phyloP scores from a whole-genome alignment of 2,888 invertebrate genomes.

The Erebia epiphron region DNA sequence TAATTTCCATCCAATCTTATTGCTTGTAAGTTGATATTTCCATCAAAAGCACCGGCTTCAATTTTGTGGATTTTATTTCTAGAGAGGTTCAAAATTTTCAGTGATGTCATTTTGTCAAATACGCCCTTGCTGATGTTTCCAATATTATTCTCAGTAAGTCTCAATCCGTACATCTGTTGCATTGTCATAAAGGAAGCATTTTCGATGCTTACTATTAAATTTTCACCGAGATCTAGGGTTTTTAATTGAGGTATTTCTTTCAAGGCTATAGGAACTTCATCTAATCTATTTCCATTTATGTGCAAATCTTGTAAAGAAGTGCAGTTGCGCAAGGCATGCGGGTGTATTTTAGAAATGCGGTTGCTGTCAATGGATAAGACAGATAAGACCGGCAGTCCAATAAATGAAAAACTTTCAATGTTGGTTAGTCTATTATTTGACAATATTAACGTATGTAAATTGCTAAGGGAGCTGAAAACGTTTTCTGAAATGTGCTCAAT shows the following conservation, averaged over 20 bases:
- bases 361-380: slow-evolving; percentile 92
- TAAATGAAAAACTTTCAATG: slow-evolving; percentile 89
- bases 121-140: slow-evolving; percentile 90
- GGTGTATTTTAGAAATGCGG: slow-evolving; percentile 88
- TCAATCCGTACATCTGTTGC: slow-evolving; percentile 90
- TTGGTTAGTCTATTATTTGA: slow-evolving; percentile 90
- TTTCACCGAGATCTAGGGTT: slow-evolving; percentile 93
- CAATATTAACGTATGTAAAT: slow-evolving; percentile 91
- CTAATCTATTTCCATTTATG: slow-evolving; percentile 91
- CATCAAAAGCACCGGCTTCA: slow-evolving; percentile 90
- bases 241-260: slow-evolving; percentile 89
- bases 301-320: slow-evolving; percentile 91
- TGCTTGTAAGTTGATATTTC: slow-evolving; percentile 89
- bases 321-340: slow-evolving; percentile 89
- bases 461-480: slow-evolving; percentile 89
- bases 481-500: slow-evolving; percentile 90
- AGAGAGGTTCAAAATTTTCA: slow-evolving; percentile 92
- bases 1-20: slow-evolving; percentile 92
- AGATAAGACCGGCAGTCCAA: slow-evolving; percentile 89
- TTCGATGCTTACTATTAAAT: slow-evolving; percentile 89
- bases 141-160: slow-evolving; percentile 93
- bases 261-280: slow-evolving; percentile 88
- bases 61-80: slow-evolving; percentile 91
- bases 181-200: slow-evolving; percentile 91
- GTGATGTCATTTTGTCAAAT: slow-evolving; percentile 89